Evolutionary conservation across 2,113 vertebrate genomes (phyloP), one percentile per base, ranked within the genome.

Genomic region (Takifugu bimaculatus): DNA sequence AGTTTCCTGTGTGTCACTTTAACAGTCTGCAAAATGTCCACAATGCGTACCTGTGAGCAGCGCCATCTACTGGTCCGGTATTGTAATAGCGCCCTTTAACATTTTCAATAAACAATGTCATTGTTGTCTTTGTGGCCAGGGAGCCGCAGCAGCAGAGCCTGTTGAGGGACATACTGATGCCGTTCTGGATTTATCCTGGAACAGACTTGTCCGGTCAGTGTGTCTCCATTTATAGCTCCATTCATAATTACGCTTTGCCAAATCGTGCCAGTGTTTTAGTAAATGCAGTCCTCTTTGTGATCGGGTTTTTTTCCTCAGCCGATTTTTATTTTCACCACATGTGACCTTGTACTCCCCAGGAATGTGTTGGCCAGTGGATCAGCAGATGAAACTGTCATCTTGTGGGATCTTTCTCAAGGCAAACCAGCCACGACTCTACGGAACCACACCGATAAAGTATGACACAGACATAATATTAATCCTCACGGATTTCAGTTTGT

Each of bases 101-200:
- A 13, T 29, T 0, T 43, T 49, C 1, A 5, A 61, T 0, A 3
- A 20, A 20, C 20, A 1, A 0, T 54, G 4, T 48, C 62, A 5
- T 54, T 26, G 2, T 49, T n/a, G 32, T 13, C 62, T 5, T 54
- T 26, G 2, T 49, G 14, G 32, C 13, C 84, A 96, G 95, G 78
- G 68, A 26, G 82, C 84, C 14, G 85, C 81, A 61, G 80, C 82
- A 45, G 87, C 90, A 13, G 91, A 94, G 50, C 64, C 87, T 1
- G 65, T 72, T 0, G 91, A 94, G 53, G 95, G 94, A 2, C 97
- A 99, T 56, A 85, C 89, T 0, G 95, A 95, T 66, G 95, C 97
- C 35, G 93, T 98, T 26, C 87, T 99, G 62, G 96, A 98, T 80
- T 88, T 99, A 29, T 97, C 96, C 1, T 99, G 97, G 97, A 99